Conservation (phyloP, 1,140 invertebrate species). For the Armadillidium nasatum region DNA sequence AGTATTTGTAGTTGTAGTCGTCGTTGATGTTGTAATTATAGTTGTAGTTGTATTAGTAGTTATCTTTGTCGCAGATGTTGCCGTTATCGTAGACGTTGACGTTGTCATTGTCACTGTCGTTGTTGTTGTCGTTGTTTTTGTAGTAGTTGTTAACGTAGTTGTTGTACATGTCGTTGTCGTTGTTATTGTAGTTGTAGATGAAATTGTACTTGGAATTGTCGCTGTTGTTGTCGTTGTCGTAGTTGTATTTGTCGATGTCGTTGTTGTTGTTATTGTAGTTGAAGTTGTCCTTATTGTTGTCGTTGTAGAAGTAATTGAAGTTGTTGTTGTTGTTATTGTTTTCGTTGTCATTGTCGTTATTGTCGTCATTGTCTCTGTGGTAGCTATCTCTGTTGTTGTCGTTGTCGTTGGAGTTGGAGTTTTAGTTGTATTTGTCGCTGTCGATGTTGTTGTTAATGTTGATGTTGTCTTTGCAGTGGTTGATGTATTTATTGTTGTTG, state of each 20-base stretch:
- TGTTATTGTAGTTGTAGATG: not conserved
- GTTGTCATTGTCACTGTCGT: not conserved
- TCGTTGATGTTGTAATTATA: not conserved
- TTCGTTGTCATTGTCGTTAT: not conserved
- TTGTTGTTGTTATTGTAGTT: no score
- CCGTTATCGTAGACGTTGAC: not conserved
- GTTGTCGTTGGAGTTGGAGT: not conserved
- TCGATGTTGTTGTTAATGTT: not conserved
- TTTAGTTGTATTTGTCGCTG: not conserved
- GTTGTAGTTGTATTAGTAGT: not conserved
- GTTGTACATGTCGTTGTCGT: not conserved
- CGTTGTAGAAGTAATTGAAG: not conserved
- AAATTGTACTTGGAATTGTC: not conserved
- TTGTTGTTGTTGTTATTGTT: conserved; percentile 8
- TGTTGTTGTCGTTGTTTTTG: conserved; percentile 8
- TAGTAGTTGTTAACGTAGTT: not conserved
- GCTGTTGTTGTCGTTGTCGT: conserved; percentile 12
- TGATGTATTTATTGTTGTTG: not conserved
- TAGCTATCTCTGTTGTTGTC: not conserved
- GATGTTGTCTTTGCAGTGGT: not conserved
- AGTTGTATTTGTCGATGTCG: no score
- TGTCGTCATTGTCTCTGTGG: not conserved
- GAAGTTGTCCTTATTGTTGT: no score
- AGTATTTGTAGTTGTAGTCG: not conserved
- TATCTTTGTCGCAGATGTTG: not conserved